A percentile compares a stretch with the other conserved stretches of the same genome.
Conservation (phyloP, 2,888 invertebrate genomes). For the Dryocosmus kuriphilus region DNA sequence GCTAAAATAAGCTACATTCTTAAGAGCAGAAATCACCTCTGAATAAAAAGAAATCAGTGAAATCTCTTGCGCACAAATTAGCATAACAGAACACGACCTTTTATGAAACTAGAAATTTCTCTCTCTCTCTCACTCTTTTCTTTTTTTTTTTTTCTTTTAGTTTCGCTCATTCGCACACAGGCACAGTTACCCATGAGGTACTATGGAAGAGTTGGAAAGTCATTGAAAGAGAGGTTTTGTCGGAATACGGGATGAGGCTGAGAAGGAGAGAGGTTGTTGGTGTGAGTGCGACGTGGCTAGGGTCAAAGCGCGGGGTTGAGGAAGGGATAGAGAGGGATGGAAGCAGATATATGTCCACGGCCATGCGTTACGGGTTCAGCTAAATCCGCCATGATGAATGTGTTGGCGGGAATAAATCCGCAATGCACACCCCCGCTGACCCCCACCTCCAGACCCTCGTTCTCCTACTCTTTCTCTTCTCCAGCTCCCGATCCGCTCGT, state of each 20-base stretch:
- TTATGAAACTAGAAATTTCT: conserved; percentile 43
- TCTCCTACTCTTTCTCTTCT: conserved; percentile 44
- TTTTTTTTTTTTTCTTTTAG: conserved; percentile 18
- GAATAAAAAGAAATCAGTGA: conserved; percentile 38
- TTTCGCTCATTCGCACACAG: neutral
- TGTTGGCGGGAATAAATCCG: conserved; percentile 75
- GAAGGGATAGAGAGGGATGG: conserved; percentile 53
- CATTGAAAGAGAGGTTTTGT: conserved; percentile 71
- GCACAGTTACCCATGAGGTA: conserved; percentile 37
- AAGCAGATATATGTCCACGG: conserved; percentile 64
- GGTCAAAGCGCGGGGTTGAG: conserved; percentile 51
- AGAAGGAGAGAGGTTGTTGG: conserved; percentile 58
- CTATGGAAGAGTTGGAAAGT: conserved; percentile 66
- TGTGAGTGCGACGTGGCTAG: conserved; percentile 52
- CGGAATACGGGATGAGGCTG: conserved; percentile 49
- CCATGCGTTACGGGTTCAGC: conserved; percentile 78
- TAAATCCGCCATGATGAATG: conserved; percentile 78
- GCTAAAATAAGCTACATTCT: neutral
- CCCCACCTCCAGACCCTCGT: conserved; percentile 61
- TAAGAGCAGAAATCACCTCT: neutral
- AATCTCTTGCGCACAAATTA: conserved; percentile 41
- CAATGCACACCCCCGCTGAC: conserved; percentile 77
- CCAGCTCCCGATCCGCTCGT: conserved; percentile 48
- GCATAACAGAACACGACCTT: conserved; percentile 46
- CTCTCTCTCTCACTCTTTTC: neutral